Base-by-base conservation (phyloP, 1,140 invertebrate genomes). In the Prorops nasuta region DNA sequence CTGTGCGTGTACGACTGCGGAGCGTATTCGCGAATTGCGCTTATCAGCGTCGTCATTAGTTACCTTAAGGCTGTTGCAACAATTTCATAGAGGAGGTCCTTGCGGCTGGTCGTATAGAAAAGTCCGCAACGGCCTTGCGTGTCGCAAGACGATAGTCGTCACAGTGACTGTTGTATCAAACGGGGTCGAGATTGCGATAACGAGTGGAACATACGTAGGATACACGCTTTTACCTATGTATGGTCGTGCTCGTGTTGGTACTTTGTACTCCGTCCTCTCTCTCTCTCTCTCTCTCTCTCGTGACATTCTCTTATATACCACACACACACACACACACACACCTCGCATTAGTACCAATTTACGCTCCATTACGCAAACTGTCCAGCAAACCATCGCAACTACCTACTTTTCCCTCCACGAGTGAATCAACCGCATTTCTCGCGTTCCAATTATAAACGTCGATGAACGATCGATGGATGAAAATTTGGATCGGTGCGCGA, bases 101-200 rank as follows among this genome's bases (percentile, higher is more conserved):
- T 57, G 54, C 47, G 49, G 36, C n/a, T n/a, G n/a, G n/a, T n/a
- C n/a, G 43, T 57, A 44, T 43, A 54, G 43, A 48, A 60, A 60
- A 48, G 31, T 45, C 58, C 54, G 47, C 49, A 51, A 42, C 34
- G 48, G 62, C 64, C 67, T 73, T 58, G 72, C 72, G 69, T 75
- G 72, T 66, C 58, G 57, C 60, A 65, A 69, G 62, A 71, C 71
- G 66, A 71, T 75, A 72, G 66, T 71, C 68, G 71, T 73, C 67
- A 72, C 67, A 72, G 65, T 72, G 69, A 76, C 72, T 74, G 72
- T 76, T 74, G 74, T 74, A 76, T 76, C 71, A 71, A 74, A 67
- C 64, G 65, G 56, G 63, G 63, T 57, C 49, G 58, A 64, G 69
- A 73, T 73, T 60, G 54, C 60, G 70, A 76, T 73, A 74, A 68